Conservation (phyloP, 2,888 invertebrate genomes). For the Scaptomyza parva region DNA sequence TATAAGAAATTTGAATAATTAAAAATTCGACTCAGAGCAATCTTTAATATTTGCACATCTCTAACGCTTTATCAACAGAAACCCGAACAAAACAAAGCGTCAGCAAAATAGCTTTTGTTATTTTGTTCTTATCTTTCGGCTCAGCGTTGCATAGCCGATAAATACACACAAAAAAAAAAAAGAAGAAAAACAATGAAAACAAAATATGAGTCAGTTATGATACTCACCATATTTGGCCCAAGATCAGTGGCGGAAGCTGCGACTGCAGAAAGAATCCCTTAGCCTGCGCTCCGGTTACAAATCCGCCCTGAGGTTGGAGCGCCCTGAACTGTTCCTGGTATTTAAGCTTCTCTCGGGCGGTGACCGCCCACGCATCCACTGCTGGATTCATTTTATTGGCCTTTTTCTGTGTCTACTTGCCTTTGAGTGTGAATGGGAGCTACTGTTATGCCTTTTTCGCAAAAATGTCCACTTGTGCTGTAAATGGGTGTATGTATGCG, state of each 20-base stretch:
- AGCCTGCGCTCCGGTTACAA: slow-evolving; percentile 96
- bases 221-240: slow-evolving; percentile 97
- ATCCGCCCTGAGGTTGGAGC: slow-evolving; percentile 93
- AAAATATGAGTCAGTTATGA: slow-evolving; percentile 26
- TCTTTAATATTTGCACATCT: slow-evolving; percentile 9
- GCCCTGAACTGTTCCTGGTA: slow-evolving; percentile 96
- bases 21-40: not conserved
- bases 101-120: slow-evolving; percentile 18
- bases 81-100: slow-evolving; percentile 26
- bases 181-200: slow-evolving; percentile 1
- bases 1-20: not conserved
- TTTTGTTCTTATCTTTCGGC: slow-evolving; percentile 40
- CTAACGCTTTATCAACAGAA: slow-evolving; percentile 26
- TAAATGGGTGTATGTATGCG: slow-evolving; percentile 8
- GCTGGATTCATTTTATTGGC: slow-evolving; percentile 82
- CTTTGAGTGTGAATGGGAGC: slow-evolving; percentile 19
- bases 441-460: slow-evolving; percentile 21
- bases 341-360: slow-evolving; percentile 93
- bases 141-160: slow-evolving; percentile 26
- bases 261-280: slow-evolving; percentile 97
- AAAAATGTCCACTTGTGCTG: slow-evolving; percentile 20
- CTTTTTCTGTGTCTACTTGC: slow-evolving; percentile 24
- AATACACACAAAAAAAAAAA: slow-evolving; percentile 15
- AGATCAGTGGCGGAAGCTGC: slow-evolving; percentile 93
- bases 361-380: slow-evolving; percentile 94